These are phyloP conservation scores for Muraenolepis orangiensis DNA, from an alignment of 2,797 vertebrate species.

Conservation along the genomic window DNA sequence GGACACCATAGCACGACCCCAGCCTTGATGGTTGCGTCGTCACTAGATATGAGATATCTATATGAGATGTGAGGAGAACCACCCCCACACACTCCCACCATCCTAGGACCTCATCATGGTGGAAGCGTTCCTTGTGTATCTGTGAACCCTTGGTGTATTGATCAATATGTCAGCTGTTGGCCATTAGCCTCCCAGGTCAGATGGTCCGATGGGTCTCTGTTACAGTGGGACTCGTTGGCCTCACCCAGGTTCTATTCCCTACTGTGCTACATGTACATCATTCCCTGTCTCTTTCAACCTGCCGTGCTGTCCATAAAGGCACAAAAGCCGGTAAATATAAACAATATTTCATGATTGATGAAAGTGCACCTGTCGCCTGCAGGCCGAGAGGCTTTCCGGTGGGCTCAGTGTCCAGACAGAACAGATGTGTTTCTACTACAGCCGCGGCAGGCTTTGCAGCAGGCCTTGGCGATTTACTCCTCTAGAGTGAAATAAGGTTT, in stretches of 20 bases:
- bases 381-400: no score
- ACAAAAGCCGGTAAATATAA: no score
- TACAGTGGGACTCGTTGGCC: background rate
- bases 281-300: no score
- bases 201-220: background rate
- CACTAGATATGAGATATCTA: background rate
- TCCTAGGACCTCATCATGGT: background rate
- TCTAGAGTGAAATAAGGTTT: conserved; percentile 8
- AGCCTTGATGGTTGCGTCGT: background rate
- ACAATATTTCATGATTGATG: background rate
- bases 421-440: conserved; percentile 4
- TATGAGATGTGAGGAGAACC: background rate
- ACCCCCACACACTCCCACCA: background rate
- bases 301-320: no score
- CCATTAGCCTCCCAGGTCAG: background rate
- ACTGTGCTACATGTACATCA: no score
- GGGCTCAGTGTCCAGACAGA: background rate
- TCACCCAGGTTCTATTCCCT: no score
- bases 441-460: conserved; percentile 15
- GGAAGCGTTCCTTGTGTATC: background rate
- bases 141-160: background rate
- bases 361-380: background rate
- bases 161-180: background rate
- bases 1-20: background rate
- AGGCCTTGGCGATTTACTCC: background rate